Conservation (phyloP, 2,113 vertebrate genomes). For the Mustela lutreola region DNA sequence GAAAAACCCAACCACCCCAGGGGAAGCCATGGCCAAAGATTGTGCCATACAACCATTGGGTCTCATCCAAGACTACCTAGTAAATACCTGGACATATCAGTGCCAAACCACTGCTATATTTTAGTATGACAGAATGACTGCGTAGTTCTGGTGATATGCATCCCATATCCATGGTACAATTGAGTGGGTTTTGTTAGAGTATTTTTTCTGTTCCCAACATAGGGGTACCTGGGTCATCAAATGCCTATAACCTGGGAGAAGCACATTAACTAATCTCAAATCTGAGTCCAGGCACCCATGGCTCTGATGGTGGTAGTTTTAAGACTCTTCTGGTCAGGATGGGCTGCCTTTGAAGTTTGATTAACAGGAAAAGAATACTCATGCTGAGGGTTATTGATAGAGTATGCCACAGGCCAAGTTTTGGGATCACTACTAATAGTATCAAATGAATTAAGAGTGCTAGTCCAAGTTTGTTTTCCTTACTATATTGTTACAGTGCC, state of each 20-base stretch:
- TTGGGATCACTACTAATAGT: not conserved
- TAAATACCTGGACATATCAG: not conserved
- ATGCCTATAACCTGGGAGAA: not conserved
- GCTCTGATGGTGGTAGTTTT: not conserved
- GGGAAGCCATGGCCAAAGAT: not conserved
- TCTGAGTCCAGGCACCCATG: not conserved
- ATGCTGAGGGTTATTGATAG: not conserved
- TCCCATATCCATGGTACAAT: not conserved
- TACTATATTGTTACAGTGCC: not conserved
- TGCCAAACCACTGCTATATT: not conserved
- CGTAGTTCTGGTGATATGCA: not conserved
- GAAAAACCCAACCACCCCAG: not conserved
- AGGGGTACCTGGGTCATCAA: not conserved
- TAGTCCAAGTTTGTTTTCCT: not conserved
- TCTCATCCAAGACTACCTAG: not conserved
- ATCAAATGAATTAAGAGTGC: not conserved
- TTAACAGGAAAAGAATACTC: not conserved
- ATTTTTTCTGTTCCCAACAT: not conserved
- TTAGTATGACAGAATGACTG: not conserved
- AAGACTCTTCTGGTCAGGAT: not conserved
- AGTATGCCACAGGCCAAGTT: not conserved
- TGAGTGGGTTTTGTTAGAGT: not conserved
- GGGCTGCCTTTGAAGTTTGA: not conserved
- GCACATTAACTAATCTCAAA: not conserved
- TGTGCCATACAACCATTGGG: not conserved